Evolutionary conservation across 1,140 invertebrate genomes (phyloP).

Genomic region (Tribolium castaneum): DNA sequence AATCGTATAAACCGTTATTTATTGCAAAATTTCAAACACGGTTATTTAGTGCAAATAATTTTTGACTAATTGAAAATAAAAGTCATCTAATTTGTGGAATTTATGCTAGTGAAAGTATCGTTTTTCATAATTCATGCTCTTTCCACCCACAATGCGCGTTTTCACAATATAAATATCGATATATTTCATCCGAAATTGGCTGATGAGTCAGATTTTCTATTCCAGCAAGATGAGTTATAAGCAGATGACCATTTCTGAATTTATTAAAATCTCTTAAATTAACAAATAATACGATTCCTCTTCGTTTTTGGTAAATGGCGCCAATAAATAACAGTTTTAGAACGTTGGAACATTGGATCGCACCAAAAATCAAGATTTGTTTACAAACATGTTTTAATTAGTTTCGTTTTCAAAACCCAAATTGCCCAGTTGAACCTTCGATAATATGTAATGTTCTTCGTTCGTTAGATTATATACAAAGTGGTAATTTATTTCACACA

Average conservation of each 20-base stretch:
- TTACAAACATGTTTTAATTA: not conserved
- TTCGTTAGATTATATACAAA: too few species aligned
- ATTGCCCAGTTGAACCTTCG: too few species aligned
- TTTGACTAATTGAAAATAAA: not conserved
- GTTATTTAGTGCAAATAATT: not conserved
- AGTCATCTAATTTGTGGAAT: not conserved
- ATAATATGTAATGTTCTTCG: too few species aligned
- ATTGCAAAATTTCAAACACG: not conserved
- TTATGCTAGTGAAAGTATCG: not conserved
- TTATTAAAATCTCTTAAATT: constrained; percentile 4
- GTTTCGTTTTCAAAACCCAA: too few species aligned
- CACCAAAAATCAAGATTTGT: not conserved
- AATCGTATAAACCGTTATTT: not conserved
- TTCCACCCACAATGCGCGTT: not conserved
- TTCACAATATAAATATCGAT: constrained; percentile 5
- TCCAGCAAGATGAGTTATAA: not conserved
- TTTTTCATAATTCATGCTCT: not conserved
- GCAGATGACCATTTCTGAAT: not conserved
- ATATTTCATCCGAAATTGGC: constrained; percentile 6
- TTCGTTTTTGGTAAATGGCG: not conserved
- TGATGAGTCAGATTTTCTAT: constrained; percentile 12
- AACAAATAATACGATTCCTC: not conserved
- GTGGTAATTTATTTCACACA: too few species aligned
- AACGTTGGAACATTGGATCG: not conserved
- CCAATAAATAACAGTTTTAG: not conserved